Conservation (phyloP, 2,888 invertebrate species). For the Druceiella hillmani region DNA sequence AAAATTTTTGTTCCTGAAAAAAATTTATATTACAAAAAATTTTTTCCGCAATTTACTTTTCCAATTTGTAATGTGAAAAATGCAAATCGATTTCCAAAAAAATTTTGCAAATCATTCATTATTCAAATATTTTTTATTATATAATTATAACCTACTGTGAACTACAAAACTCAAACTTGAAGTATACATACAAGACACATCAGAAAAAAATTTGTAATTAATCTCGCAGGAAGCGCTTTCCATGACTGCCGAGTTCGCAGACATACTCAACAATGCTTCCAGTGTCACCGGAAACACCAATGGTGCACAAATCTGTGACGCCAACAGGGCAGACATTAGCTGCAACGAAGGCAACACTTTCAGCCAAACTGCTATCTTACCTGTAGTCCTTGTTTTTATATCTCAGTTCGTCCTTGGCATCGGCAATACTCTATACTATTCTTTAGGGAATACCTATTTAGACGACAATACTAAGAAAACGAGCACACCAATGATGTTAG, state of each 20-base stretch:
- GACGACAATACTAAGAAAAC: slow-evolving; percentile 65
- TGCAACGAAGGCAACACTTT: slow-evolving; percentile 34
- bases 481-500: slow-evolving; percentile 56
- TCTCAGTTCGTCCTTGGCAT: slow-evolving; percentile 66
- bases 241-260: slow-evolving; percentile 34
- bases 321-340: slow-evolving; percentile 28
- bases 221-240: slow-evolving; percentile 31
- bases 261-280: slow-evolving; percentile 4
- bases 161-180: too few relatives aligned
- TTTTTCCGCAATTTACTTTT: too few relatives aligned
- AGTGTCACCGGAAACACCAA: slow-evolving; percentile 15
- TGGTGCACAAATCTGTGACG: slow-evolving; percentile 22
- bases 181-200: too few relatives aligned
- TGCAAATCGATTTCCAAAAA: too few relatives aligned
- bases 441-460: slow-evolving; percentile 61
- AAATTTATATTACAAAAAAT: too few relatives aligned
- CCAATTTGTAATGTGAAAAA: too few relatives aligned
- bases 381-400: slow-evolving; percentile 55
- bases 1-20: too few relatives aligned
- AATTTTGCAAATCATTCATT: too few relatives aligned
- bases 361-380: slow-evolving; percentile 38
- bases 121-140: too few relatives aligned
- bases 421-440: slow-evolving; percentile 60
- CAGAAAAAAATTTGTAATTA: too few relatives aligned
- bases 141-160: too few relatives aligned